Conservation (phyloP, 2,888 invertebrate species). For the Tortrix viridana region DNA sequence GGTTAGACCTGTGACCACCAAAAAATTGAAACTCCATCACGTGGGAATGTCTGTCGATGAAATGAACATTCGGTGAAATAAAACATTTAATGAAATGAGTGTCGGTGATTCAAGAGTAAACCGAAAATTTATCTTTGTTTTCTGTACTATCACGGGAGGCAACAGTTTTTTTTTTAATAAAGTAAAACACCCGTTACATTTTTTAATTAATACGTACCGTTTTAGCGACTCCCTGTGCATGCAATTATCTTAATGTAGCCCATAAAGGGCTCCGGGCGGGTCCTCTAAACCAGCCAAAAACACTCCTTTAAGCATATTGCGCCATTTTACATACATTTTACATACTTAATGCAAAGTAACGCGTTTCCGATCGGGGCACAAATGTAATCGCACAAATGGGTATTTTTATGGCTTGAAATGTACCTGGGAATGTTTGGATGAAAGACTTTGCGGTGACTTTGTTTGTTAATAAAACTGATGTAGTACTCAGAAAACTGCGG, state of each 20-base stretch:
- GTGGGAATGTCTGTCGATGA: no score
- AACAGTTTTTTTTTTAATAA: no score
- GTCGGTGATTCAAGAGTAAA: no score
- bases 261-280: slow-evolving; percentile 5
- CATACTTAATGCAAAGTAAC: slow-evolving; percentile 9
- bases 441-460: neutral
- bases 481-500: neutral
- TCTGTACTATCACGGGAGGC: no score
- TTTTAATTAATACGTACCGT: no score
- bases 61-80: no score
- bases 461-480: neutral
- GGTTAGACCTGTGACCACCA: no score
- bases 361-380: slow-evolving; percentile 22
- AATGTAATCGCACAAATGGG: slow-evolving; percentile 25
- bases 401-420: slow-evolving; percentile 16
- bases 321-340: slow-evolving; percentile 10
- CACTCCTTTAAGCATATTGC: slow-evolving; percentile 13
- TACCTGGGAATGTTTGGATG: slow-evolving; percentile 11
- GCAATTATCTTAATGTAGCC: slow-evolving; percentile 21
- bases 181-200: no score
- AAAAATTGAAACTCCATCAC: no score
- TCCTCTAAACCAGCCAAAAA: slow-evolving; percentile 13
- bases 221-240: neutral
- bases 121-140: no score
- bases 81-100: no score